Percentiles rank a stretch among this genome's conserved stretches.
Evolutionary conservation across 2,888 invertebrate species (phyloP).

Genomic region (Pandemis cinnamomeana): DNA sequence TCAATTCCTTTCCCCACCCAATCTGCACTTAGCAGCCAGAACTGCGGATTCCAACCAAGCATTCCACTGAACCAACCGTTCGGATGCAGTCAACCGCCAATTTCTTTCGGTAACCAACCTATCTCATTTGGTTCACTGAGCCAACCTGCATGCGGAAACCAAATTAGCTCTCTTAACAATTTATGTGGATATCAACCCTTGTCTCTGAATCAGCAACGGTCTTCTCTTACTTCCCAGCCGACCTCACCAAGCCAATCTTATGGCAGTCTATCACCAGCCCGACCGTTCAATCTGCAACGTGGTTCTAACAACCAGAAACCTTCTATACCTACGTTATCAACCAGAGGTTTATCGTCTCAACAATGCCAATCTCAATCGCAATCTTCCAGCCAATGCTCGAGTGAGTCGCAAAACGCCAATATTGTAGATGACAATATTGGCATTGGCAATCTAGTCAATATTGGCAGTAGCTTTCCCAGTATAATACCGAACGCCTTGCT

Average conservation of each 20-base stretch:
- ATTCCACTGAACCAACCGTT: neutral
- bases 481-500: conserved; percentile 21
- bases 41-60: neutral
- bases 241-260: neutral
- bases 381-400: neutral
- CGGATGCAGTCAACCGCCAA: neutral
- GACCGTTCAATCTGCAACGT: neutral
- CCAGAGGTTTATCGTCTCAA: neutral
- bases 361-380: neutral
- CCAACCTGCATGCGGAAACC: neutral
- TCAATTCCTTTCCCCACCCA: neutral
- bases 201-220: neutral
- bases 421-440: too few species aligned
- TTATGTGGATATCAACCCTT: neutral
- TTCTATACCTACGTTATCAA: neutral
- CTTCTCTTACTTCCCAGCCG: neutral
- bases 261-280: neutral
- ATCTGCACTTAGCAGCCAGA: neutral
- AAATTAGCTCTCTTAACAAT: neutral
- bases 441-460: too few species aligned
- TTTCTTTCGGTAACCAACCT: neutral
- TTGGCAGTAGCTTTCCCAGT: neutral
- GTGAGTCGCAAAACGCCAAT: neutral
- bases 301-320: neutral
- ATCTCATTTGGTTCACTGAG: neutral